phyloP scores from a whole-genome alignment of 1,140 invertebrate genomes.

The Drusus annulatus region DNA sequence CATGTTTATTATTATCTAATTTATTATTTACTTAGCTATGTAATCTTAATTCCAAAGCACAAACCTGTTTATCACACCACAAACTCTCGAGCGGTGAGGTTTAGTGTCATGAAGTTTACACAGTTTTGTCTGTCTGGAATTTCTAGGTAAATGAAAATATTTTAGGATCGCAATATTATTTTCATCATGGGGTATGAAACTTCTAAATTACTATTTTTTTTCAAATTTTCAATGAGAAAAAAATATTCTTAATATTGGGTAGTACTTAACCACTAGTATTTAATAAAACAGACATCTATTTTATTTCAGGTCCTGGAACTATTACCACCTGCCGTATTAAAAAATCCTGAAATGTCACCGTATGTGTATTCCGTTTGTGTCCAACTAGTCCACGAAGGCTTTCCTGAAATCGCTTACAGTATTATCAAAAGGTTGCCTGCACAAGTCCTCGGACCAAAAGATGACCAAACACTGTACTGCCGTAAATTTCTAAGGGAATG shows the following conservation, averaged over 20 bases:
- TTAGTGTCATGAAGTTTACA: no score
- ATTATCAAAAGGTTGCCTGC: conserved; percentile 67
- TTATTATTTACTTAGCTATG: conserved; percentile 3
- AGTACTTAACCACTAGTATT: no score
- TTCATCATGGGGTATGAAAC: no score
- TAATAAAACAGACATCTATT: background rate
- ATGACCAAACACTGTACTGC: conserved; percentile 66
- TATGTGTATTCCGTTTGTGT: conserved; percentile 66
- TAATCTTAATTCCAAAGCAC: background rate
- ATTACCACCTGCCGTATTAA: conserved; percentile 62
- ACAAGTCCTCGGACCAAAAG: conserved; percentile 65
- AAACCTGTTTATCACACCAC: background rate
- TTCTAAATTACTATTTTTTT: no score
- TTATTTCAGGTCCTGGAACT: conserved; percentile 62
- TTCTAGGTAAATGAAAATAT: no score
- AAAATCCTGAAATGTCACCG: conserved; percentile 62
- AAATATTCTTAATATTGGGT: no score
- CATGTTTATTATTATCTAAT: background rate
- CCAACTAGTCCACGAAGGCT: conserved; percentile 65
- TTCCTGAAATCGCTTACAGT: conserved; percentile 64
- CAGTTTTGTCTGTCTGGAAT: no score
- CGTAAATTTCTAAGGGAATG: conserved; percentile 67
- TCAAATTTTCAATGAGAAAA: no score
- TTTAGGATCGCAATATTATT: no score
- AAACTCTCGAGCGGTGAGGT: background rate